phyloP scores from a whole-genome alignment of 2,888 invertebrate species.

The Ophraella communa region DNA sequence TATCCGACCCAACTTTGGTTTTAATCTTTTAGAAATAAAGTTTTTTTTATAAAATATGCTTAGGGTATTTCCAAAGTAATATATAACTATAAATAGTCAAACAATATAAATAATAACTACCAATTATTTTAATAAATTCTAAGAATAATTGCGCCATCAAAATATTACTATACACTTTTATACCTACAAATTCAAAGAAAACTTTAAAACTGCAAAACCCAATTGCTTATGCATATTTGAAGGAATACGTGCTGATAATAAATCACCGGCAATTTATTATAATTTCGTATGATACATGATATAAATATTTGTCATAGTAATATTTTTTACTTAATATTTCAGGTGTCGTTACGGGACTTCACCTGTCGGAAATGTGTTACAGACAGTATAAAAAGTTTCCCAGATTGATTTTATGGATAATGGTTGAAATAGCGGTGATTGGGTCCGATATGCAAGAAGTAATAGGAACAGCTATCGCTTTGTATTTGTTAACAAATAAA shows the following conservation, averaged over 20 bases:
- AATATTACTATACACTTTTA: too few species aligned
- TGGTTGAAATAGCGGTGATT: conserved; percentile 91
- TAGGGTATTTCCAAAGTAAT: neutral
- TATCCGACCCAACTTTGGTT: too few species aligned
- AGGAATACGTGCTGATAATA: too few species aligned
- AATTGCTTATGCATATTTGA: too few species aligned
- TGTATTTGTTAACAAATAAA: conserved; percentile 80
- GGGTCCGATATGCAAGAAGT: conserved; percentile 93
- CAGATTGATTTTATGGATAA: conserved; percentile 81
- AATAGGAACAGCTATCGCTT: conserved; percentile 87
- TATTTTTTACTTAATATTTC: too few species aligned
- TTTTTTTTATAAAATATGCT: neutral
- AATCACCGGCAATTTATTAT: too few species aligned
- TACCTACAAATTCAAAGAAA: too few species aligned
- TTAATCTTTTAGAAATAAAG: too few species aligned
- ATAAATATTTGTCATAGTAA: too few species aligned
- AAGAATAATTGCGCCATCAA: neutral
- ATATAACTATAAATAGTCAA: neutral
- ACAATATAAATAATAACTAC: neutral
- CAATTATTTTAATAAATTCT: neutral
- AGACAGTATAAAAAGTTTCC: conserved; percentile 78
- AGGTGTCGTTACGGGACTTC: conserved; percentile 77
- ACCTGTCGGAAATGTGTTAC: conserved; percentile 82
- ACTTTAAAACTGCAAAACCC: too few species aligned
- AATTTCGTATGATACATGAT: too few species aligned